Percentiles rank a stretch among this genome's conserved stretches.
phyloP scores from a whole-genome alignment of 2,797 vertebrate genomes.

The Thalassophryne amazonica region DNA sequence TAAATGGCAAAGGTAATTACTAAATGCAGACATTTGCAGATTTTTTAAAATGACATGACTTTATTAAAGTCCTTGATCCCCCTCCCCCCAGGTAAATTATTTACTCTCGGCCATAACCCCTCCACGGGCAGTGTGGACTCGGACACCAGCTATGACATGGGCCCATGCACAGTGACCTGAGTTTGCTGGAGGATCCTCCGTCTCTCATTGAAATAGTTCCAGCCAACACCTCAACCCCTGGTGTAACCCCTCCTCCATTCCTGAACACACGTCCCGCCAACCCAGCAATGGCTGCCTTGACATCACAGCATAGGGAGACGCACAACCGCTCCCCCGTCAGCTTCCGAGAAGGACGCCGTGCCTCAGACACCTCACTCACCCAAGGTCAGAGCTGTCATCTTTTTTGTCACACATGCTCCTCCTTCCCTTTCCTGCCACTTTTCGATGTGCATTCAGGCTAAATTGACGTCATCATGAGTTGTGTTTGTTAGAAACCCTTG shows the following conservation, averaged over 20 bases:
- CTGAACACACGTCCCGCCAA: conserved; percentile 86
- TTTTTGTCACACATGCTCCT: background rate
- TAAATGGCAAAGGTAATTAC: too few relatives aligned
- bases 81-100: conserved; percentile 86
- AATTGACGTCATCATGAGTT: background rate
- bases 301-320: conserved; percentile 86
- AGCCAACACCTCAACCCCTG: conserved; percentile 68
- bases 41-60: too few relatives aligned
- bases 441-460: background rate
- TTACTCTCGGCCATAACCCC: conserved; percentile 85
- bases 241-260: conserved; percentile 77
- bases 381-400: conserved; percentile 80
- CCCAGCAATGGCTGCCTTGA: conserved; percentile 88
- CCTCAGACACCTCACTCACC: conserved; percentile 96
- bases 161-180: conserved; percentile 86
- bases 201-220: conserved; percentile 83
- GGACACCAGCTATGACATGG: conserved; percentile 88
- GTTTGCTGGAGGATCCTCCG: conserved; percentile 85
- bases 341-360: conserved; percentile 94
- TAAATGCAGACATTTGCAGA: too few relatives aligned
- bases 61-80: too few relatives aligned
- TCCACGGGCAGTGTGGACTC: conserved; percentile 91
- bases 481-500: background rate
- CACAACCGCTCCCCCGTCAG: conserved; percentile 97
- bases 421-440: background rate